These are phyloP conservation scores for Echeneis naucrates DNA, from an alignment of 2,797 vertebrate genomes.

Conservation along the genomic window DNA sequence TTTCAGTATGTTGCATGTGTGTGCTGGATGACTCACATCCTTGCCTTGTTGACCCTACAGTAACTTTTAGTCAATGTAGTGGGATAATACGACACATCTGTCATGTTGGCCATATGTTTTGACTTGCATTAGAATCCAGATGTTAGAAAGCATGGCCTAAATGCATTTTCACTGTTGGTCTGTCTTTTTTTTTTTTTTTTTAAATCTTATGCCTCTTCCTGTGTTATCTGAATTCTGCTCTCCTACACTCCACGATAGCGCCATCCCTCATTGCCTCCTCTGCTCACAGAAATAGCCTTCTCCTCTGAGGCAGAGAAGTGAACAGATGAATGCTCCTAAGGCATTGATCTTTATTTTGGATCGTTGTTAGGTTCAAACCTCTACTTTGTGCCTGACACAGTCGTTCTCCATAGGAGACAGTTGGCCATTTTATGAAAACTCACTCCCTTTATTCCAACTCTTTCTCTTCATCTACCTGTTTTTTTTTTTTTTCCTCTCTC, in stretches of 20 bases:
- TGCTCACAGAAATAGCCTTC: conserved; percentile 65
- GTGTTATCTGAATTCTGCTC: conserved; percentile 34
- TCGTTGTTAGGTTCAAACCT: conserved; percentile 50
- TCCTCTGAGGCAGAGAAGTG: conserved; percentile 51
- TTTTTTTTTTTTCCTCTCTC: neutral
- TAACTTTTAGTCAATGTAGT: neutral
- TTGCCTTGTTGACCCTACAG: neutral
- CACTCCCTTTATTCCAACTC: neutral
- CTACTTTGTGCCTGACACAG: conserved; percentile 45
- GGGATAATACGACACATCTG: neutral
- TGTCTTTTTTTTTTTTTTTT: no score
- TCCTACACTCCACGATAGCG: conserved; percentile 31
- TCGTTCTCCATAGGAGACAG: conserved; percentile 54
- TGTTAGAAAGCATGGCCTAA: conserved; percentile 15
- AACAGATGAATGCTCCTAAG: conserved; percentile 56
- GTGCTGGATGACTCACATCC: neutral
- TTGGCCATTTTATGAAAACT: conserved; percentile 4
- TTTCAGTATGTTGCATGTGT: no score
- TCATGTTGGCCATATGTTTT: neutral
- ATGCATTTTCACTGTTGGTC: conserved; percentile 25
- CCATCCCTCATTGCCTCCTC: conserved; percentile 55
- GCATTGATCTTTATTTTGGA: conserved; percentile 62
- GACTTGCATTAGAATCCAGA: conserved; percentile 2
- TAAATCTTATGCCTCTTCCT: conserved; percentile 28
- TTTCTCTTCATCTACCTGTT: neutral